Conservation (phyloP, 1,140 invertebrate species). For the Oncopodura yosiiana region DNA sequence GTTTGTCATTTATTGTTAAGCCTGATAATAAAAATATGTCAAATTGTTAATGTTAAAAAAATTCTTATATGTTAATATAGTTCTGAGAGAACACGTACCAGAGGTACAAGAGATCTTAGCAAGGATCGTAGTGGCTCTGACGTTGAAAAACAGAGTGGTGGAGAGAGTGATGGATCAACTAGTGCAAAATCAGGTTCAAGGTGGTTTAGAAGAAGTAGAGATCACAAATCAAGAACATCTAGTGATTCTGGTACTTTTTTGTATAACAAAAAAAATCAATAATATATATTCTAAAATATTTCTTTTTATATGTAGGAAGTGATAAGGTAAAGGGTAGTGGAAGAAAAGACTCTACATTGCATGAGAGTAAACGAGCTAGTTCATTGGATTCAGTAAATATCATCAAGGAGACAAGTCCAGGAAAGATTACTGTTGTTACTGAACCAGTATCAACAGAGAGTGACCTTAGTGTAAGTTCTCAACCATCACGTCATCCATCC, state of each 20-base stretch:
- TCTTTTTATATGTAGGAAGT: conserved; percentile 15
- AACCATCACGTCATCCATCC: no score
- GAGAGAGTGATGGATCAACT: conserved; percentile 29
- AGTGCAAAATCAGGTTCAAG: conserved; percentile 29
- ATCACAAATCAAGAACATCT: conserved; percentile 30
- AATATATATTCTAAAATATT: no score
- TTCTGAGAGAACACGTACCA: not conserved
- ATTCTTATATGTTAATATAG: not conserved
- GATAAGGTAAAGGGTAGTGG: conserved; percentile 24
- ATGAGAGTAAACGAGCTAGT: conserved; percentile 30
- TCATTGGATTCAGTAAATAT: conserved; percentile 29
- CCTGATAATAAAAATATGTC: conserved; percentile 37
- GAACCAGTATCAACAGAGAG: no score
- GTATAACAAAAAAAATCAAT: not conserved
- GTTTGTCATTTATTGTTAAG: conserved; percentile 30
- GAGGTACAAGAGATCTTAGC: conserved; percentile 10
- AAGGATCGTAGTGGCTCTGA: conserved; percentile 19
- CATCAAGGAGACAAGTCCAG: conserved; percentile 23
- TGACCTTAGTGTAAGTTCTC: no score
- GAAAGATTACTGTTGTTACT: conserved; percentile 21
- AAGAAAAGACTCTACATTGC: conserved; percentile 11
- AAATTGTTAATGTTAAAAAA: not conserved
- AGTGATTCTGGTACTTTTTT: conserved; percentile 32
- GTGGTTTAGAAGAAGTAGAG: conserved; percentile 31
- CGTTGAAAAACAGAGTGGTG: conserved; percentile 29